These are phyloP conservation scores for Pasiphila rectangulata DNA, from an alignment of 2,888 invertebrate genomes.

Conservation along the genomic window DNA sequence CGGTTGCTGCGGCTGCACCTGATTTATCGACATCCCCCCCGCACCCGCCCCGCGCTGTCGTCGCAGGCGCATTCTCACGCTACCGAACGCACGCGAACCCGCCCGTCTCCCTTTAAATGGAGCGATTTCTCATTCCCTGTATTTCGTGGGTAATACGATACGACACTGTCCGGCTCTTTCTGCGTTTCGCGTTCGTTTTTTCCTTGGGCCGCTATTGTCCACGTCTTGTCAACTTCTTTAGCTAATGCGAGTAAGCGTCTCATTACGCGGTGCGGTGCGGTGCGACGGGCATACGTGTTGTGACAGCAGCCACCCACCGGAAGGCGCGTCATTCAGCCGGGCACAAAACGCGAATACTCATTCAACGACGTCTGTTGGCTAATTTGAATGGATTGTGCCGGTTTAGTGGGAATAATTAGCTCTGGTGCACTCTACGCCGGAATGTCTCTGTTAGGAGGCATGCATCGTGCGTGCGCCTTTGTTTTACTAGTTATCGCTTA, in stretches of 20 bases:
- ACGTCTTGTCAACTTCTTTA: conserved; percentile 81
- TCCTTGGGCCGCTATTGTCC: conserved; percentile 75
- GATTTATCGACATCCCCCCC: conserved; percentile 74
- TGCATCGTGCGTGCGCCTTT: conserved; percentile 43
- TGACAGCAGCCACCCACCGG: conserved; percentile 81
- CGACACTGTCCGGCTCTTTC: conserved; percentile 80
- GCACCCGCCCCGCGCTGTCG: conserved; percentile 43
- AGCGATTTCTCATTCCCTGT: conserved; percentile 78
- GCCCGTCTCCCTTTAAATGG: conserved; percentile 75
- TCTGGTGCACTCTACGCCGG: conserved; percentile 45
- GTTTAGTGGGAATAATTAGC: conserved; percentile 77
- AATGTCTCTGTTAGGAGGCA: conserved; percentile 48
- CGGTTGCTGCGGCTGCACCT: conserved; percentile 58
- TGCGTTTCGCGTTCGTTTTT: conserved; percentile 73
- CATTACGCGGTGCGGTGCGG: conserved; percentile 79
- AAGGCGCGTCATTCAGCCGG: conserved; percentile 77
- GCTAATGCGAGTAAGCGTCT: conserved; percentile 81
- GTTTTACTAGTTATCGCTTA: conserved; percentile 55
- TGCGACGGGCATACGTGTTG: conserved; percentile 79
- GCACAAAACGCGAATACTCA: conserved; percentile 77
- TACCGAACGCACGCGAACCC: conserved; percentile 78
- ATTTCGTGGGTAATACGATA: conserved; percentile 81
- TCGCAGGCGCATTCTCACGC: conserved; percentile 79
- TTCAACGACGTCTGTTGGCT: conserved; percentile 75
- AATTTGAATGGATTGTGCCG: conserved; percentile 77